phyloP scores from a whole-genome alignment of 2,888 invertebrate genomes.

The Kuschelorhynchus macadamiae region DNA sequence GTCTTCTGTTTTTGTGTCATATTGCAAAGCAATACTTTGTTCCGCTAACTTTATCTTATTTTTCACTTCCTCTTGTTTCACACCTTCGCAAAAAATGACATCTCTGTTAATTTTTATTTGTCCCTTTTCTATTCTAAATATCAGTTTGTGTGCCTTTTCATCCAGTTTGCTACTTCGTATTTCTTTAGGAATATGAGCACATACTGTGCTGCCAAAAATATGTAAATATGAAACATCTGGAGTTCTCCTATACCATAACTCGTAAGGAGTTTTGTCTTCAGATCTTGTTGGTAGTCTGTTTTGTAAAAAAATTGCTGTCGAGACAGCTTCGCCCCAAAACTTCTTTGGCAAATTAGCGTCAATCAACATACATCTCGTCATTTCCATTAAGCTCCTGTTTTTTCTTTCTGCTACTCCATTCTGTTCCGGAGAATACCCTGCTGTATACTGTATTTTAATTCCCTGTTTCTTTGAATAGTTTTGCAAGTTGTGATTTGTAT shows the following conservation, averaged over 20 bases:
- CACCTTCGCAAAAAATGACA: slow-evolving; percentile 48
- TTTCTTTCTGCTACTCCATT: slow-evolving; percentile 31
- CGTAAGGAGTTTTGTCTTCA: slow-evolving; percentile 54
- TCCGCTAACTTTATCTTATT: no score
- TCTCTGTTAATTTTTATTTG: slow-evolving; percentile 50
- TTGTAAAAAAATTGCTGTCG: slow-evolving; percentile 56
- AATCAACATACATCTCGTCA: slow-evolving; percentile 18
- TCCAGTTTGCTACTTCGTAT: slow-evolving; percentile 55
- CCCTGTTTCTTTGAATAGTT: slow-evolving; percentile 10
- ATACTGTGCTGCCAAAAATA: slow-evolving; percentile 56
- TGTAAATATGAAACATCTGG: slow-evolving; percentile 53
- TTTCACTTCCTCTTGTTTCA: neutral
- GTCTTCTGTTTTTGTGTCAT: no score
- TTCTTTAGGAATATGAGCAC: slow-evolving; percentile 44
- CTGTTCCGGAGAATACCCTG: slow-evolving; percentile 14
- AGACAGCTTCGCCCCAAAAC: slow-evolving; percentile 32
- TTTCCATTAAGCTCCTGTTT: slow-evolving; percentile 21
- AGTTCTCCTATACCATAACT: slow-evolving; percentile 52
- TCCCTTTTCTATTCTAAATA: slow-evolving; percentile 50
- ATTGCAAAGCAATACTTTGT: no score
- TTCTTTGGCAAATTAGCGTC: slow-evolving; percentile 3
- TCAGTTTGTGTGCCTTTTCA: slow-evolving; percentile 50
- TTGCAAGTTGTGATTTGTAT: slow-evolving; percentile 20
- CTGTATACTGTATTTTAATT: slow-evolving; percentile 17
- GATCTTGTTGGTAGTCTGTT: slow-evolving; percentile 58